Evolutionary conservation across 2,797 vertebrate genomes (phyloP), one percentile per base, ranked within the genome.

Genomic region (Cuniculus paca): DNA sequence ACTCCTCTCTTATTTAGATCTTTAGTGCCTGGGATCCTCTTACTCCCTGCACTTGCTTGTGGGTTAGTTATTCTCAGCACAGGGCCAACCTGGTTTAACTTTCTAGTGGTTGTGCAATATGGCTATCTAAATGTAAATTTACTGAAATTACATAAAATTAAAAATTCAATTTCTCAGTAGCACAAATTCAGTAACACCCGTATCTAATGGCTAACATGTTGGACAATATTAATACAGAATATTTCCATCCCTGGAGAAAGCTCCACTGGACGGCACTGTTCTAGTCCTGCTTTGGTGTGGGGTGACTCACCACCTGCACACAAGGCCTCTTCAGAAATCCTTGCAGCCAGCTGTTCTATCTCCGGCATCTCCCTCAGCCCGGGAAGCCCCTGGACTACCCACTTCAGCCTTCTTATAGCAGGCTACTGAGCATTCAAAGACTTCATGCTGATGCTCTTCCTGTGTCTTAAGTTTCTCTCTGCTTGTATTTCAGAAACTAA

Each of bases 31-130:
- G 54, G 50, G 17, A 54, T 61, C 45, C 60, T 81, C 79, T 94
- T 24, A 78, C 0, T 61, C 3, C 19, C 11, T 63, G 52, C 2
- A 50, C 13, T 60, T 54, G 31, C n/a, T 87, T 87, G 28, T 22
- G 31, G 93, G 36, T 34, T 17, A 14, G 75, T 95, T 36, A 83
- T 79, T 88, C 85, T 84, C 42, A 85, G 88, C 95, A 83, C 19
- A 88, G 68, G 36, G 50, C 42, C 7, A 78, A 4, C 48, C 3
- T 77, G 13, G 14, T 5, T 36, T 96, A 31, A 54, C 85, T 80
- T 74, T 88, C 70, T 52, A 85, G 50, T 60, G n/a, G 34, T 48
- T 45, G 4, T 63, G n/a, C 6, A n/a, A 48, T 77, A 52, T 13
- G 17, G 31, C 26, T 75, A 61, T 63, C 17, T 61, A 61, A 86